Conservation (phyloP, 30 jellyfish, hydroid and myxozoan species). For the Phacellophora camtschatica region DNA sequence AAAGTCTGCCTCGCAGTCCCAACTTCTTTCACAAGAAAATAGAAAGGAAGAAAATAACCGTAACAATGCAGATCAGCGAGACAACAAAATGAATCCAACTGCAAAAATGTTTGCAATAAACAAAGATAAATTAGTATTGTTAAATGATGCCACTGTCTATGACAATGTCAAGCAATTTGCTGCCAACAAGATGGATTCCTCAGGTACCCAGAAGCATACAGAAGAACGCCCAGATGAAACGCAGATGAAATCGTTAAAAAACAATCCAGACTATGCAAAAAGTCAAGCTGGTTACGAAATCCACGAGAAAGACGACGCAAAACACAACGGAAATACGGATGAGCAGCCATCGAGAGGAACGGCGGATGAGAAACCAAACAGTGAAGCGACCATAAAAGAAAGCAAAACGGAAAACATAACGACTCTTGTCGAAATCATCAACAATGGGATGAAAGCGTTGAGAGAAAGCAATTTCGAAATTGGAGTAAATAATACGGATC, state of each 20-base stretch:
- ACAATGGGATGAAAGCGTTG: slow-evolving; percentile 57
- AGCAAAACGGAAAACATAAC: not conserved
- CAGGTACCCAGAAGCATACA: not conserved
- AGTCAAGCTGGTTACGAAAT: not conserved
- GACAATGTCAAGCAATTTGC: not conserved
- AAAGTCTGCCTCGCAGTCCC: not conserved
- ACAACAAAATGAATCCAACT: not conserved
- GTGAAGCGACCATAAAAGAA: not conserved
- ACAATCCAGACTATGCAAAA: not conserved
- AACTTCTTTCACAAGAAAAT: not conserved
- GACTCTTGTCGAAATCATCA: slow-evolving; percentile 24
- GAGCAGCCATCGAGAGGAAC: not conserved
- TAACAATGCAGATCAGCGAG: not conserved
- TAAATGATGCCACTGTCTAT: not conserved
- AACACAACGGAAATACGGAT: not conserved
- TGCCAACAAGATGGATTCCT: not conserved
- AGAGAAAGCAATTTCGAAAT: slow-evolving; percentile 52
- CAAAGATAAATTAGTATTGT: not conserved
- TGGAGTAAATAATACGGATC: not conserved
- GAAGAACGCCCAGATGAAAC: not conserved
- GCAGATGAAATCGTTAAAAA: not conserved
- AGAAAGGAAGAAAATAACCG: not conserved
- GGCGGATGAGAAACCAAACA: not conserved
- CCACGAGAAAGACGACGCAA: no score
- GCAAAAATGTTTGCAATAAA: not conserved